Evolutionary conservation across 2,113 vertebrate genomes (phyloP).

Genomic region (Oenanthe oenanthe): DNA sequence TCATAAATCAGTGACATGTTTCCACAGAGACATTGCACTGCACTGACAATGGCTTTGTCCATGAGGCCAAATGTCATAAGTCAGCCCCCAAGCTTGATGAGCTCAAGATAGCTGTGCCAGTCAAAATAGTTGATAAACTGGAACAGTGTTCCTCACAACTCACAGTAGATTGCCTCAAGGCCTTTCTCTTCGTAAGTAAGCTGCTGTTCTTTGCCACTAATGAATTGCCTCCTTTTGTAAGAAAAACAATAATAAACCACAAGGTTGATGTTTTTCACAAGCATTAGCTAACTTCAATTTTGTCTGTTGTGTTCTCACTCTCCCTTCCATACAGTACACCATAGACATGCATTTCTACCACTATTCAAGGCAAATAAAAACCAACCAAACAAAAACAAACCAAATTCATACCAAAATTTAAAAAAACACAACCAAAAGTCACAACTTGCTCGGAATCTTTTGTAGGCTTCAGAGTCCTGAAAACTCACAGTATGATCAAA

Average conservation of each 20-base stretch:
- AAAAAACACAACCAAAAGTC: not conserved
- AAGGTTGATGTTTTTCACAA: not conserved
- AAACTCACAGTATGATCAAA: not conserved
- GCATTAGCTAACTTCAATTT: not conserved
- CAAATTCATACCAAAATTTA: not conserved
- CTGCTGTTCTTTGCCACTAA: not conserved
- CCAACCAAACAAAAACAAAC: fast-evolving
- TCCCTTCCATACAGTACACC: not conserved
- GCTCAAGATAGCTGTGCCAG: not conserved
- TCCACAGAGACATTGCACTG: not conserved
- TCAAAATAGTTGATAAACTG: not conserved
- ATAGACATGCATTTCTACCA: not conserved
- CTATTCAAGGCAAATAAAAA: not conserved
- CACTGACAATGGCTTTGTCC: not conserved
- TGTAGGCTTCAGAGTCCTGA: not conserved
- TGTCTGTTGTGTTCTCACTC: not conserved
- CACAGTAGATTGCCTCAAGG: not conserved
- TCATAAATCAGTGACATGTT: not conserved
- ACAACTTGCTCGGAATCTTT: not conserved
- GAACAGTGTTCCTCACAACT: not conserved
- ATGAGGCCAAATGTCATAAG: not conserved
- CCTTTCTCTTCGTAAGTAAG: not conserved
- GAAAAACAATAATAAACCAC: not conserved
- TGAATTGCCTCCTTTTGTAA: not conserved
- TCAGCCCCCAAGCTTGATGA: not conserved